Evolutionary conservation across 2,797 vertebrate species (phyloP).

Genomic region (Gallirallus australis): DNA sequence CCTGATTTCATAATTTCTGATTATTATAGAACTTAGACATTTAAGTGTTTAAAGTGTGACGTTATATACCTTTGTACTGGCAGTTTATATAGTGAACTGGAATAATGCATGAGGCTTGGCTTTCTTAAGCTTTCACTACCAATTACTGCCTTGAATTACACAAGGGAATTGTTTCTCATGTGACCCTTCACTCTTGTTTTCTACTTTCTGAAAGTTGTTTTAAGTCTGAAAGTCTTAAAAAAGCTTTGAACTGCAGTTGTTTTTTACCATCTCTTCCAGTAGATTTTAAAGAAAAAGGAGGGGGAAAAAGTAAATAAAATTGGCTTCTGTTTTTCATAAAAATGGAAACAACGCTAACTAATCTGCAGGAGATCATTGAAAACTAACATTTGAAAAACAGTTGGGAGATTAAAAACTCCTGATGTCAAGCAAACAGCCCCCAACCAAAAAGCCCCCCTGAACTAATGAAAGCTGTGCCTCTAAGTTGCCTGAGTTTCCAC

Average conservation of each 20-base stretch:
- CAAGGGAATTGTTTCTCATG: not conserved
- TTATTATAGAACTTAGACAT: not conserved
- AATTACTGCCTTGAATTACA: not conserved
- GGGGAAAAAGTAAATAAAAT: not conserved
- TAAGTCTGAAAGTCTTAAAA: not conserved
- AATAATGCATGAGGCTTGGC: not conserved
- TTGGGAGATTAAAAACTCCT: not conserved
- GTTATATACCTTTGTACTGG: not conserved
- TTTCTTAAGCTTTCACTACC: not conserved
- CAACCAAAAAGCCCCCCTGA: fast-evolving
- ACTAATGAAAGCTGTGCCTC: not conserved
- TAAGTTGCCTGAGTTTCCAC: not conserved
- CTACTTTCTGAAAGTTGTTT: not conserved
- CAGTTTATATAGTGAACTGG: not conserved
- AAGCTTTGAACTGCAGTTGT: not conserved
- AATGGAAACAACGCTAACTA: not conserved
- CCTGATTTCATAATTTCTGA: not conserved
- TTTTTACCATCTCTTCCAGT: not conserved
- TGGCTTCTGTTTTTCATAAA: not conserved
- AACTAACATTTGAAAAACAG: not conserved
- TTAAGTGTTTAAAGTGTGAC: not conserved
- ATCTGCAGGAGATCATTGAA: not conserved
- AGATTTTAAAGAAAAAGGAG: not conserved
- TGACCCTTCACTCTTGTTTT: not conserved
- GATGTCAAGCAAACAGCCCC: not conserved